Evolutionary conservation across 2,797 vertebrate genomes (phyloP).

Genomic region (Petrocephalus schoutedeni): DNA sequence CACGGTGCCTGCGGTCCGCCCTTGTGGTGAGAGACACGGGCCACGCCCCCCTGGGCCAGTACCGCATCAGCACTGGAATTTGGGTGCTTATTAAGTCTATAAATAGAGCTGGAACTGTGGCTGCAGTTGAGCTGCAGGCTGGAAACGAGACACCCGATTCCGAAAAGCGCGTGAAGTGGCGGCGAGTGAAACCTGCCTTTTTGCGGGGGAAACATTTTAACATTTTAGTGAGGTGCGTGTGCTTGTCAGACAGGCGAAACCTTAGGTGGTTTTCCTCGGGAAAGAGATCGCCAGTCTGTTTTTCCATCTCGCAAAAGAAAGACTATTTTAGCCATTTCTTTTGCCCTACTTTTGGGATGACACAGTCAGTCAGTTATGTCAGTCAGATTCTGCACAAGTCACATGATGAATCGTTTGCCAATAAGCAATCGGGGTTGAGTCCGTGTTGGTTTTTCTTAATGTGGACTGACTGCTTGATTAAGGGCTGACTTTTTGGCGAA

Average conservation of each 20-base stretch:
- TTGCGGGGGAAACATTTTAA: neutral
- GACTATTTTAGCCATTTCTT: neutral
- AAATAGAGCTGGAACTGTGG: slow-evolving; percentile 1
- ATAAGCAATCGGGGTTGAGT: neutral
- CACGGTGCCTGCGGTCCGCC: neutral
- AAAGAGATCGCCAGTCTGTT: neutral
- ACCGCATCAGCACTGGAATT: neutral
- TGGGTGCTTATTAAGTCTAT: slow-evolving; percentile 15
- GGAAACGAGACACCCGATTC: neutral
- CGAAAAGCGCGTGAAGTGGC: neutral
- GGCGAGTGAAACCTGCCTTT: neutral
- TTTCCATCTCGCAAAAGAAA: neutral
- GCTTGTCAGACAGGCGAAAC: neutral
- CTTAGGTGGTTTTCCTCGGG: neutral
- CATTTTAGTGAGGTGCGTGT: neutral
- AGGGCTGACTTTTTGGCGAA: neutral
- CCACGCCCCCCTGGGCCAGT: neutral
- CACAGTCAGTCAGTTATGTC: neutral
- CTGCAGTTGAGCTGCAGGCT: neutral
- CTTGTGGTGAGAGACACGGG: neutral
- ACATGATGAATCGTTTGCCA: slow-evolving; percentile 1
- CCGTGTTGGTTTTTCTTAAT: neutral
- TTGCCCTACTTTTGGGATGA: neutral
- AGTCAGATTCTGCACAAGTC: neutral
- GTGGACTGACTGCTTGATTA: neutral